Base-by-base conservation (phyloP, 2,113 vertebrate genomes). In the Anolis sagrei region DNA sequence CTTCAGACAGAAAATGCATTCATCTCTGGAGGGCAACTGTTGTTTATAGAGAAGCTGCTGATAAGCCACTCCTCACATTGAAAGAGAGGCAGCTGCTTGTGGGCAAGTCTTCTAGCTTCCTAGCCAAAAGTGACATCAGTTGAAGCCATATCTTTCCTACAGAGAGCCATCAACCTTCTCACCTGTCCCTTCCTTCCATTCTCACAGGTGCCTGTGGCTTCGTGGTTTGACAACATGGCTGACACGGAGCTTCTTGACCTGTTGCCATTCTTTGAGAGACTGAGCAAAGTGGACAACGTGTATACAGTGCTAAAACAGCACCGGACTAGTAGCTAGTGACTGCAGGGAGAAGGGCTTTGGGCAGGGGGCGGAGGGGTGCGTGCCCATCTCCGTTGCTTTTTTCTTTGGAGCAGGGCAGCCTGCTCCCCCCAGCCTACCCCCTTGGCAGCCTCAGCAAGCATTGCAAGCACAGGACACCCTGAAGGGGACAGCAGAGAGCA, bases 161-260 rank as follows among this genome's bases (percentile, higher is more conserved):
- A 1, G 27, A 25, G 8, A 34, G 32, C 34, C 23, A 25, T 44
- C 70, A 3, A 29, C 9, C 19, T 81, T n/a, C 83, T 74, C 36
- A 80, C 54, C 21, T 4, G 11, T 64, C 44, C 23, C 69, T n/a
- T 79, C 34, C 48, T 7, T 1, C 36, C 21, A 34, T 21, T 1
- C 7, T 66, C 23, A 3, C 93, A 99, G 99, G 98, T 99, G 69
- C 98, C 99, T 0, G 98, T 99, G 81, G 97, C 96, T 18, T 99
- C 99, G 18, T 99, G 99, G 99, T 99, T 99, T 34, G 98, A 99
- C 69, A 98, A 99, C 96, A 98, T 97, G 97, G 97, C 97, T 0
- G 99, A 99, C 96, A 99, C 97, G 0, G 99, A 99, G 92, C 97
- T 99, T 82, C 97, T 99, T 1, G 98, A 99, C 87, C 97, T 99